phyloP scores from a whole-genome alignment of 1,140 invertebrate genomes.

The Neodiprion pinetum region DNA sequence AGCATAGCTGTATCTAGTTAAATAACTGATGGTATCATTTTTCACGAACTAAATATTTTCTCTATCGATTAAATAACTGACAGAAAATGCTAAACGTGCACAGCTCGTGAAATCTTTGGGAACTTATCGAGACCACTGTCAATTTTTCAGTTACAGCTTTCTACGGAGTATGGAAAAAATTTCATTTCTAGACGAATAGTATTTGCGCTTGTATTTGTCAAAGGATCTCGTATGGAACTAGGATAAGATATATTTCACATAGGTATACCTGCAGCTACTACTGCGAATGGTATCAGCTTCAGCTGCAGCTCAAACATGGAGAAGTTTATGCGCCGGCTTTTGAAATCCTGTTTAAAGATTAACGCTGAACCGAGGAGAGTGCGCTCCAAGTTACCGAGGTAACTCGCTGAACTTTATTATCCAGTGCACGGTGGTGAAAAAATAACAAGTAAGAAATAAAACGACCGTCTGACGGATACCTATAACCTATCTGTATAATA shows the following conservation, averaged over 20 bases:
- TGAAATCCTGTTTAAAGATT: not conserved
- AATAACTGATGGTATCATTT: too few species aligned
- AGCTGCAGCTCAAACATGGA: not conserved
- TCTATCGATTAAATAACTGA: too few species aligned
- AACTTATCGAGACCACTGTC: too few species aligned
- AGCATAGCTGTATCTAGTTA: too few species aligned
- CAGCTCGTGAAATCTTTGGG: too few species aligned
- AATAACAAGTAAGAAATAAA: too few species aligned
- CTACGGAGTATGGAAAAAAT: not conserved
- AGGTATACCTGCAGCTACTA: not conserved
- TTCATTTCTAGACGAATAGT: not conserved
- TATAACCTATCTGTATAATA: not conserved
- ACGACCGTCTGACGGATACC: not conserved
- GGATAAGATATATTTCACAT: not conserved
- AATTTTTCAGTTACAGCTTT: too few species aligned
- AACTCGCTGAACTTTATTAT: not conserved
- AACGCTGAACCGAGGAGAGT: not conserved
- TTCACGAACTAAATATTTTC: too few species aligned
- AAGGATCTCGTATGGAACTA: not conserved
- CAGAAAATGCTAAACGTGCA: too few species aligned
- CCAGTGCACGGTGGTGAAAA: not conserved
- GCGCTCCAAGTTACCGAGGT: not conserved
- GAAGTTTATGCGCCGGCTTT: constrained; percentile 1
- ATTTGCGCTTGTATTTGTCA: not conserved
- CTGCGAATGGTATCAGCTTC: not conserved